phyloP scores from a whole-genome alignment of 2,113 vertebrate genomes.

The Xenopus borealis region DNA sequence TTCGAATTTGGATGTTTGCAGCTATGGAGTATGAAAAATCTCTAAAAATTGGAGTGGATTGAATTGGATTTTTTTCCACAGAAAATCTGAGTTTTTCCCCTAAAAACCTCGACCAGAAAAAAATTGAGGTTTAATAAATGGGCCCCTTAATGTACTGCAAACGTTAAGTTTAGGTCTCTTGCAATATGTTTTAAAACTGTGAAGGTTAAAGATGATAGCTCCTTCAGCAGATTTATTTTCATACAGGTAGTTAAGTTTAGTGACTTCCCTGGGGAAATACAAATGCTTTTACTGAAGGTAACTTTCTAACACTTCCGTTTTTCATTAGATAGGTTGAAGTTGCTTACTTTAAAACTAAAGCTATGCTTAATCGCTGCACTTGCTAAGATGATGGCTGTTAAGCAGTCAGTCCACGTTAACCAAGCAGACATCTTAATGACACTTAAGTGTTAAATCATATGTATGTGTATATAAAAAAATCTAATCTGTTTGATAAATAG shows the following conservation, averaged over 20 bases:
- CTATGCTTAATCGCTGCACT: not conserved
- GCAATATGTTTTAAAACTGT: not conserved
- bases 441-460: not conserved
- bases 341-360: not conserved
- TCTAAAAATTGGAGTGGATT: no score
- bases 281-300: constrained; percentile 6
- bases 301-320: constrained; percentile 1
- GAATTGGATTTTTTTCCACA: no score
- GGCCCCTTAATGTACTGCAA: not conserved
- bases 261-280: constrained; percentile 1
- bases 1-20: no score
- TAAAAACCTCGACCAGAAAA: no score
- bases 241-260: not conserved
- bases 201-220: constrained; percentile 1
- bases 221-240: constrained; percentile 9
- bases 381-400: not conserved
- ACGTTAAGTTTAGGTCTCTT: not conserved
- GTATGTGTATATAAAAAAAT: not conserved
- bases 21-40: no score
- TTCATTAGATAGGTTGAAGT: constrained; percentile 9
- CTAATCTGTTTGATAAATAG: not conserved
- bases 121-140: no score
- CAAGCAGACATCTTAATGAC: not conserved
- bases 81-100: no score
- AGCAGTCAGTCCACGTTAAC: not conserved